Conservation (phyloP, 1,140 invertebrate species). For the Dendrolimus kikuchii region DNA sequence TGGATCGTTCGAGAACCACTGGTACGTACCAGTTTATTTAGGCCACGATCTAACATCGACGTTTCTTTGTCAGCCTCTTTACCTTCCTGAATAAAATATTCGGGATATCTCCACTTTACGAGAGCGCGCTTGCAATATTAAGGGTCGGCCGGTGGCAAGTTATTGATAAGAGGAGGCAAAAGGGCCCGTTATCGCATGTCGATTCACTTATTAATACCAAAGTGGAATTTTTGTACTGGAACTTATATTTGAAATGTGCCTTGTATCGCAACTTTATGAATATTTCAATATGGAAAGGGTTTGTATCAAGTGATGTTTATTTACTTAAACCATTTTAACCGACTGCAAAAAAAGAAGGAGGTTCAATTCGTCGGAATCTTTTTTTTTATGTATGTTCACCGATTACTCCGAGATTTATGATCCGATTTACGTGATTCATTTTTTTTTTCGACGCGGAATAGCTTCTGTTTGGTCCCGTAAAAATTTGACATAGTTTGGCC, state of each 20-base stretch:
- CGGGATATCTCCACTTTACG: slow-evolving; percentile 48
- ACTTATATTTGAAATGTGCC: not conserved
- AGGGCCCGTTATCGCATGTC: slow-evolving; percentile 18
- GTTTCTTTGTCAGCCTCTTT: slow-evolving; percentile 64
- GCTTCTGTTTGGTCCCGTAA: no score
- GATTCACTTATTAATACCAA: slow-evolving; percentile 20
- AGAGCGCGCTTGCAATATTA: slow-evolving; percentile 38
- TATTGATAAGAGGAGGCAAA: slow-evolving; percentile 39
- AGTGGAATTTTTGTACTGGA: not conserved
- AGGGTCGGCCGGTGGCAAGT: slow-evolving; percentile 26
- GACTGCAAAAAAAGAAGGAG: no score
- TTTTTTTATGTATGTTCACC: no score
- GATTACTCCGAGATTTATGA: no score
- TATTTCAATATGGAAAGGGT: no score
- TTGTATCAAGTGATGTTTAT: no score
- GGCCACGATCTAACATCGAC: slow-evolving; percentile 47
- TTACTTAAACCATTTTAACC: no score
- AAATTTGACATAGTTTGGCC: no score
- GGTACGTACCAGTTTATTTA: slow-evolving; percentile 54
- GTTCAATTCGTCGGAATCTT: no score
- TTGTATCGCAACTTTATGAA: not conserved
- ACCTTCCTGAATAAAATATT: slow-evolving; percentile 61
- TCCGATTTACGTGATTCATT: no score
- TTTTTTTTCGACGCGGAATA: no score
- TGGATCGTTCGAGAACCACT: slow-evolving; percentile 13